Evolutionary conservation across 2,797 vertebrate genomes (phyloP).

Genomic region (Coilia nasus): DNA sequence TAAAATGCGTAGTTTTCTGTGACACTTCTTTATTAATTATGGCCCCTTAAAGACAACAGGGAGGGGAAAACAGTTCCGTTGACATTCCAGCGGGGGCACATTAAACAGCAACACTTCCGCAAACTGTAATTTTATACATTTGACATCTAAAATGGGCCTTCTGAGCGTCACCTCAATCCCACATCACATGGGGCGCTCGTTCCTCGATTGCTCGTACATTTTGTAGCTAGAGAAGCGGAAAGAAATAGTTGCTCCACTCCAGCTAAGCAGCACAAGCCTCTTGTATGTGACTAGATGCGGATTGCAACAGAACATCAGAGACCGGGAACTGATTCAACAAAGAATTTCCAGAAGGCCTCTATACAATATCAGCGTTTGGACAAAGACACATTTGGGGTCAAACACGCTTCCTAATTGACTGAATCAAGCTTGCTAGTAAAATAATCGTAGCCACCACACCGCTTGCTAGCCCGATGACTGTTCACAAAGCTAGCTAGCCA

Average conservation of each 20-base stretch:
- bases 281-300: constrained; percentile 58
- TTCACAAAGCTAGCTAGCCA: constrained; percentile 29
- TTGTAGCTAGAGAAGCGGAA: constrained; percentile 61
- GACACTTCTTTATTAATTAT: not conserved
- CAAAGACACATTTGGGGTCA: not conserved
- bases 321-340: constrained; percentile 18
- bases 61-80: constrained; percentile 27
- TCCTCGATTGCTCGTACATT: constrained; percentile 60
- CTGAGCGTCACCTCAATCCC: constrained; percentile 57
- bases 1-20: too few relatives aligned
- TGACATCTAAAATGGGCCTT: constrained; percentile 60
- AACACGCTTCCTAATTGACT: not conserved
- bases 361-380: not conserved
- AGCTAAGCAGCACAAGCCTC: constrained; percentile 64
- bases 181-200: constrained; percentile 65
- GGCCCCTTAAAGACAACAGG: not conserved
- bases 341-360: constrained; percentile 21
- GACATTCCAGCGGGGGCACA: constrained; percentile 43
- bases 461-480: constrained; percentile 10
- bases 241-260: constrained; percentile 43
- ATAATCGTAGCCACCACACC: constrained; percentile 2
- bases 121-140: constrained; percentile 55
- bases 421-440: constrained; percentile 16
- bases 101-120: constrained; percentile 54
- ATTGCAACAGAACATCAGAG: constrained; percentile 19